These are phyloP conservation scores for Oopsacas minuta DNA, from an alignment of 37 sponge, comb jelly and placozoan species.

Conservation along the genomic window DNA sequence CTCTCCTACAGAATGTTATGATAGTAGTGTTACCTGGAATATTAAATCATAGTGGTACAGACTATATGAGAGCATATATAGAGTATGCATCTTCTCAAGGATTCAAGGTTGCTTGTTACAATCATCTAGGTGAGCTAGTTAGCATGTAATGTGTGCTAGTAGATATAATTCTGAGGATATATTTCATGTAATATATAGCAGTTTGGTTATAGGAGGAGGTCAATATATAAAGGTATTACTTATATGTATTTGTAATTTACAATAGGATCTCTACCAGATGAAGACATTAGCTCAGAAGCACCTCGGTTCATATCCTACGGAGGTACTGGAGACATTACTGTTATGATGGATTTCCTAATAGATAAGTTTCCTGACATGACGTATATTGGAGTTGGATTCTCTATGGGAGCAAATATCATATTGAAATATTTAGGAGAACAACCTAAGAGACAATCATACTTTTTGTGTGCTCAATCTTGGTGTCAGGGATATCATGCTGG, in stretches of 20 bases:
- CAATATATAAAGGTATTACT: no score
- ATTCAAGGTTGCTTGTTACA: slow-evolving; percentile 52
- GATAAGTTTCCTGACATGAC: slow-evolving; percentile 25
- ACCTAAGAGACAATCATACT: slow-evolving; percentile 39
- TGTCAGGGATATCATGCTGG: slow-evolving; percentile 83
- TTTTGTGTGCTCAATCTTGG: slow-evolving; percentile 60
- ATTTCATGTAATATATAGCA: no score
- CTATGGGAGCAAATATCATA: slow-evolving; percentile 68
- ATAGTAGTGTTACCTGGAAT: slow-evolving; percentile 60
- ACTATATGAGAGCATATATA: slow-evolving; percentile 41
- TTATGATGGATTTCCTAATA: slow-evolving; percentile 37
- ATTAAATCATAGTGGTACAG: slow-evolving; percentile 38
- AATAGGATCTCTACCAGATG: neutral
- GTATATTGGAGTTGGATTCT: slow-evolving; percentile 60
- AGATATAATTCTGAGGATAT: no score
- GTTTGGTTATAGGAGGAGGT: no score
- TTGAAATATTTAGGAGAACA: slow-evolving; percentile 70
- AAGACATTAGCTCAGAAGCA: neutral
- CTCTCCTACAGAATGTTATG: neutral
- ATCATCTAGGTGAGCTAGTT: slow-evolving; percentile 54
- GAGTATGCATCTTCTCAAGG: slow-evolving; percentile 22
- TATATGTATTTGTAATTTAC: no score
- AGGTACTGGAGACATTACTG: slow-evolving; percentile 64
- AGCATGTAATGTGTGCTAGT: no score
- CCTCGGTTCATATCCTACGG: slow-evolving; percentile 24